Base-by-base conservation (phyloP, 1,140 invertebrate species). In the Dufourea novaeangliae region DNA sequence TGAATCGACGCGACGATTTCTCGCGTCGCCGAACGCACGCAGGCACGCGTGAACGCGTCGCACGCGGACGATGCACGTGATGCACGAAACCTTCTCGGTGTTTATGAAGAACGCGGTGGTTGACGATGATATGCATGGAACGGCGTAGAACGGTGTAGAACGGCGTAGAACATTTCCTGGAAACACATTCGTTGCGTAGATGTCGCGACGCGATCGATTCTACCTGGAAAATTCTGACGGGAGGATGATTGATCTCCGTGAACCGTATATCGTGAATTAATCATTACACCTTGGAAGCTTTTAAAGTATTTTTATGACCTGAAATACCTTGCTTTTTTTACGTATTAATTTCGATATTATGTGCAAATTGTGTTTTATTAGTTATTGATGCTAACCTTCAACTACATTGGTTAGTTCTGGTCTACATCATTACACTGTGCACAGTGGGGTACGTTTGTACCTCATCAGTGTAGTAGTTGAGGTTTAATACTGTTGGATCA, bases 191-290 rank as follows among this genome's bases (percentile, higher is more conserved):
- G 59, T 37, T 25, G 11, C 25, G 1, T 32, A 12, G 22, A 2
- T 20, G 5, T 20, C 14, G 12, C 3, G 17, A 27, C 4, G 29
- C 25, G 4, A 56, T 56, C 25, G 54, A 56, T 56, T 56, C 14
- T 56, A 56, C 54, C 12, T 27, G 54, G 46, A n/a, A 50, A 50
- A 50, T n/a, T 50, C 46, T 50, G 46, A n/a, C 46, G 46, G n/a
- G 20, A 50, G 46, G 20, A 50, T 50, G 46, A 50, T 50, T 50
- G 46, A 50, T 50, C 20, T 50, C 20, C n/a, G 5, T n/a, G n/a
- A n/a, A n/a, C 20, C 17, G 46, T n/a, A n/a, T 8, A 17, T n/a
- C 0, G 20, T n/a, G 46, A n/a, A 50, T 50, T n/a, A 50, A 50
- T 50, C 46, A n/a, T 50, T 50, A 50, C 46, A n/a, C 20, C n/a